A percentile compares a stretch with the other conserved stretches of the same genome.
Conservation (phyloP, 2,113 vertebrate genomes). For the Strix uralensis region DNA sequence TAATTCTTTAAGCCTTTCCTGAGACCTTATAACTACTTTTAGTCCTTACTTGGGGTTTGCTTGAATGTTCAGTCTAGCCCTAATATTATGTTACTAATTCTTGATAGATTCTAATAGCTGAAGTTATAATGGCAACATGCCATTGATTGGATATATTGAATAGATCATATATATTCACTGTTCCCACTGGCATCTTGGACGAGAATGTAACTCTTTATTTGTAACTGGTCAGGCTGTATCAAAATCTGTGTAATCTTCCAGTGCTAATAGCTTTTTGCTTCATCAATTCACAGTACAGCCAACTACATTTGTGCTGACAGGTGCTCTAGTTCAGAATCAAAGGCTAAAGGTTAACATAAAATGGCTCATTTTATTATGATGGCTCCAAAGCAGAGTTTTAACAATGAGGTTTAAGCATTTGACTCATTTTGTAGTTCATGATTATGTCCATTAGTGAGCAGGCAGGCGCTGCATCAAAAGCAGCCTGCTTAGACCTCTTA, state of each 20-base stretch:
- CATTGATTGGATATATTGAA: background rate
- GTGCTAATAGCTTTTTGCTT: conserved; percentile 52
- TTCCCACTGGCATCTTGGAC: background rate
- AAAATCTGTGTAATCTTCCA: conserved; percentile 48
- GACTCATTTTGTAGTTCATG: conserved; percentile 57
- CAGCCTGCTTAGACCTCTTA: conserved; percentile 44
- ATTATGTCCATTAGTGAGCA: conserved; percentile 65
- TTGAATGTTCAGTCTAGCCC: background rate
- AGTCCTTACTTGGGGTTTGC: background rate
- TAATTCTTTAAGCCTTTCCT: background rate
- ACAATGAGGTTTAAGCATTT: conserved; percentile 64
- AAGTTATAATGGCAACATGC: background rate
- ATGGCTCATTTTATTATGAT: conserved; percentile 47
- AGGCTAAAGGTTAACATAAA: conserved; percentile 62
- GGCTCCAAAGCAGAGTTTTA: conserved; percentile 59
- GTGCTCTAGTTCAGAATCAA: conserved; percentile 36
- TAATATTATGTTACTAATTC: background rate
- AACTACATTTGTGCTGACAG: conserved; percentile 38
- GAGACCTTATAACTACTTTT: background rate
- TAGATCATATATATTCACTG: background rate
- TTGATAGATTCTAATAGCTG: background rate
- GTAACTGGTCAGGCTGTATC: conserved; percentile 33
- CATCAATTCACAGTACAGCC: conserved; percentile 44
- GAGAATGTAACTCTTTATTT: conserved; percentile 19
- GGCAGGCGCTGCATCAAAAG: conserved; percentile 26